Evolutionary conservation across 2,113 vertebrate species (phyloP), one percentile per base, ranked within the genome.

Genomic region (Neofelis nebulosa): DNA sequence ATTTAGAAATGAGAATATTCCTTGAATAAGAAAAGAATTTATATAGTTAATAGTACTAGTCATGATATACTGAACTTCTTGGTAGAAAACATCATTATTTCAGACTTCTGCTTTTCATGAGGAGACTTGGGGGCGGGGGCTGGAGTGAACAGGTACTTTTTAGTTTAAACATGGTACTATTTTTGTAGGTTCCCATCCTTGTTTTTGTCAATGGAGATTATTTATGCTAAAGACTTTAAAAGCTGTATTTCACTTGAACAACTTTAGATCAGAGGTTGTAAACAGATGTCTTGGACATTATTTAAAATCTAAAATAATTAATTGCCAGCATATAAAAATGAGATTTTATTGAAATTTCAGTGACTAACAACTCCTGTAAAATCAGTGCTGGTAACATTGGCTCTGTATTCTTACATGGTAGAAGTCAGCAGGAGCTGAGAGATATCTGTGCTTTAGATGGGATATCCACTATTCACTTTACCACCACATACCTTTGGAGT

Each of bases 1-100:
- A 89, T 95, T 86, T 66, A 94, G 45, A 97, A 92, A 41, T 94
- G 19, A 25, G 3, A 57, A 69, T 86, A 94, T 92, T 96, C 23
- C 74, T 92, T 94, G 33, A 74, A 55, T 71, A 94, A 89, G 41
- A 33, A 95, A 69, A 25, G 29, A 27, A 66, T 89, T 83, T 63
- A 65, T 73, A 33, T 61, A 48, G 29, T 66, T 82, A 79, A 61
- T 13, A 88, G 5, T 84, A 45, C 12, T 92, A 78, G 65, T 73
- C 57, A 38, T 92, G 7, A 52, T 89, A 69, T 63, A 74, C 84
- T 84, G 85, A 96, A 94, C 52, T 63, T 85, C 31, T 81, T 27
- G 81, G 19, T 95, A 57, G 73, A 55, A 94, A 86, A 18, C 50
- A 31, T 80, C 63, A 81, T 92, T 96, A 95, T 92, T 79, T 94